Percentiles rank a stretch among this genome's conserved stretches.
These are phyloP conservation scores for Drosophila bunnanda DNA, from an alignment of 2,888 invertebrate species.

Conservation along the genomic window DNA sequence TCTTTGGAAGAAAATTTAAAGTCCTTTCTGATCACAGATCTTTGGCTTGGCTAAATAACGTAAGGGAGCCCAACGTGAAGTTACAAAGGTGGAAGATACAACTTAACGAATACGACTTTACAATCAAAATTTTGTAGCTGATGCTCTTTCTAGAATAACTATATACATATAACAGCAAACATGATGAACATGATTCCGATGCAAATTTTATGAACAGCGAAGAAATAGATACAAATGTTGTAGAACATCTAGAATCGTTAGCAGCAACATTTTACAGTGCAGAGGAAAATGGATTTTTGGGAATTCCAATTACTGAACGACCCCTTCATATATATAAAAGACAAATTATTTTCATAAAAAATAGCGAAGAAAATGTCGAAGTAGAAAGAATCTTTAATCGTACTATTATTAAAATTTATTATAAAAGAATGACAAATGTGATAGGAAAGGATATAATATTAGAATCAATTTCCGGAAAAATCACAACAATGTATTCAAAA, in stretches of 20 bases:
- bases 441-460: neutral
- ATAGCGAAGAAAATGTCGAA: constrained; percentile 3
- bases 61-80: no score
- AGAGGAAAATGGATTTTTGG: neutral
- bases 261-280: constrained; percentile 9
- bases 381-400: constrained; percentile 6
- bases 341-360: constrained; percentile 1
- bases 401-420: neutral
- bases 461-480: constrained; percentile 2
- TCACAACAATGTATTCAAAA: constrained; percentile 1
- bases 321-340: neutral
- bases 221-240: no score
- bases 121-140: neutral
- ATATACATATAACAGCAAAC: neutral
- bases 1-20: neutral
- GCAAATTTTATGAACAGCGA: no score
- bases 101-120: no score
- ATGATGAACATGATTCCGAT: neutral
- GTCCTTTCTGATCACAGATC: neutral
- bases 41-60: no score
- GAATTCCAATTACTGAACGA: constrained; percentile 5
- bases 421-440: neutral
- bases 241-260: neutral
- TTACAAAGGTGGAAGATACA: neutral
- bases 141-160: neutral